These are phyloP conservation scores for Ichneumoninae sp. DNA, from an alignment of 2,888 invertebrate genomes.

Conservation along the genomic window DNA sequence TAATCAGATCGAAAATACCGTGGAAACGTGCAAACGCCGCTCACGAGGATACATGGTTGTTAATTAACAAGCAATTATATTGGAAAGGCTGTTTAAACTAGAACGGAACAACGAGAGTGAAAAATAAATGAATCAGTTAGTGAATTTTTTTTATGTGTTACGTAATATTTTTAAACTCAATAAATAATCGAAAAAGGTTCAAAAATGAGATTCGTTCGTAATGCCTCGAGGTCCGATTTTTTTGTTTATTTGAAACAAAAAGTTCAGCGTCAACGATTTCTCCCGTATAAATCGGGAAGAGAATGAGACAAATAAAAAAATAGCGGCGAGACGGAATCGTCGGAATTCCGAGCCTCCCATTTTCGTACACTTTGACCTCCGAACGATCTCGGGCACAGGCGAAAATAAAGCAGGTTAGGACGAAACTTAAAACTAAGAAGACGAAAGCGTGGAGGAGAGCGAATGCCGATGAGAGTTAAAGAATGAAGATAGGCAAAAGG, in stretches of 20 bases:
- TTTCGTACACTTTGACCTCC: background rate
- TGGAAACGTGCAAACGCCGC: background rate
- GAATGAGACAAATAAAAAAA: background rate
- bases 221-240: background rate
- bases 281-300: background rate
- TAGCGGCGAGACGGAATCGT: background rate
- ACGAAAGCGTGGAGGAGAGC: background rate
- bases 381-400: constrained; percentile 68
- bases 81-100: background rate
- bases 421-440: constrained; percentile 38
- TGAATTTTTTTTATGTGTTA: no score
- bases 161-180: no score
- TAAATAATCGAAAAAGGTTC: no score
- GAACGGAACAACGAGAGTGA: background rate
- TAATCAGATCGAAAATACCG: constrained; percentile 9
- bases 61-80: background rate
- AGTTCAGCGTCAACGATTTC: no score
- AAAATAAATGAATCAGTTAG: background rate
- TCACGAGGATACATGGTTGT: background rate
- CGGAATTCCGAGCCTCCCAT: background rate
- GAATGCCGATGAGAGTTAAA: constrained; percentile 61
- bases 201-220: no score
- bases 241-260: background rate
- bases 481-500: constrained; percentile 58
- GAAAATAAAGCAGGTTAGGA: constrained; percentile 75